These are phyloP conservation scores for Phasianus colchicus DNA, from an alignment of 2,113 vertebrate genomes.

Conservation along the genomic window DNA sequence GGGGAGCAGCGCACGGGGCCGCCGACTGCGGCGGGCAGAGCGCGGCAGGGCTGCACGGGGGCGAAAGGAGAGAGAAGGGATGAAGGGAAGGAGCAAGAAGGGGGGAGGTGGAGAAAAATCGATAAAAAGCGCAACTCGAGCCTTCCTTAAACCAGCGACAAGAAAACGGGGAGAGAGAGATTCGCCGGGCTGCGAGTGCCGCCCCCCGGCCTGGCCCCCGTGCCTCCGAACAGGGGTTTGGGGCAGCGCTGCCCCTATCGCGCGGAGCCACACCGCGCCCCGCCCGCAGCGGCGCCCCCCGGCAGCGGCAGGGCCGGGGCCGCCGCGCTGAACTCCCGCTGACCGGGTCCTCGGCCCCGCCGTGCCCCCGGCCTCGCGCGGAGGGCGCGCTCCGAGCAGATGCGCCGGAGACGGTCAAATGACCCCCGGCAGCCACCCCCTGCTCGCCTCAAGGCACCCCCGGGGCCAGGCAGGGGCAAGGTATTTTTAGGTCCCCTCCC, in stretches of 20 bases:
- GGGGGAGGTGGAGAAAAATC: too few species aligned
- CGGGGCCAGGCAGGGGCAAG: conserved; percentile 60
- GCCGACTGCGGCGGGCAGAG: too few species aligned
- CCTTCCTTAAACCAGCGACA: background rate
- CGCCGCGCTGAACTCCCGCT: conserved; percentile 90
- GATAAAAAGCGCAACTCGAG: too few species aligned
- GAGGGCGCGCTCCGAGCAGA: conserved; percentile 1
- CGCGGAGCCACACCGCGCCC: too few species aligned
- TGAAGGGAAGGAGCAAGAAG: too few species aligned
- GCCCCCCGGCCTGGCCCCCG: background rate
- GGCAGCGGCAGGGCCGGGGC: background rate
- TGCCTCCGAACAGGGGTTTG: too few species aligned
- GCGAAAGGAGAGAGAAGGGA: conserved; percentile 55
- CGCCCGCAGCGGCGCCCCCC: background rate
- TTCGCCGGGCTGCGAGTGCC: conserved; percentile 42
- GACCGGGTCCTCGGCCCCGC: conserved; percentile 86
- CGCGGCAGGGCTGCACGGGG: background rate
- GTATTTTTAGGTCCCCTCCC: conserved; percentile 75
- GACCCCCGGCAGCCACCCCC: conserved; percentile 72
- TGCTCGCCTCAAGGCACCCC: conserved; percentile 69
- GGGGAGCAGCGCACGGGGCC: conserved; percentile 24
- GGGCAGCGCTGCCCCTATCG: background rate
- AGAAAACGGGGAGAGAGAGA: conserved; percentile 28
- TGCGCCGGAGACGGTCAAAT: conserved; percentile 40
- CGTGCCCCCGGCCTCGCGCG: conserved; percentile 66